Evolutionary conservation across 2,888 invertebrate genomes (phyloP), one percentile per base, ranked within the genome.

Genomic region (Acleris emargana): DNA sequence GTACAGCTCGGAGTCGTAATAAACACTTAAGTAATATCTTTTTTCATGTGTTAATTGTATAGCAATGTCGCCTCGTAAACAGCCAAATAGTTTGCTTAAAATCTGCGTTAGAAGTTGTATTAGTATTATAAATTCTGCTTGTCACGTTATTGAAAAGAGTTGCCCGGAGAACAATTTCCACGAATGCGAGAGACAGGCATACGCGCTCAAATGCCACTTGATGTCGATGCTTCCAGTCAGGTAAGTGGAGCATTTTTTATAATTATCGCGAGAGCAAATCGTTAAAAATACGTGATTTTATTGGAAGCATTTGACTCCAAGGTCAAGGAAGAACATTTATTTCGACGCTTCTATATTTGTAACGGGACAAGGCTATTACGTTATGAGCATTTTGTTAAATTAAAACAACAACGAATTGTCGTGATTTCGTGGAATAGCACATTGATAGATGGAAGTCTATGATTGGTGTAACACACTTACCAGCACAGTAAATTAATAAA

Each of bases 61-160:
- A 45, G 55, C 55, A 69, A 93, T 93, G 92, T 87, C 92, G 72
- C 93, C 93, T 72, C 85, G 79, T 72, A 92, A 87, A 78, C 88
- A 91, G 73, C 93, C 93, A 25, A 78, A 70, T 81, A 88, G 83
- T 76, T 83, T 93, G 69, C 88, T 86, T 71, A 84, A 83, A 77
- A 74, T 89, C 68, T 86, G 89, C 76, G 77, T 91, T 70, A 88
- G 83, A 81, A 87, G 77, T 80, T 83, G 87, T 72, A 84, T 93
- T 76, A 73, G 73, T 78, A 74, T 90, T 69, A 89, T 93, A 70
- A 90, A 91, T 84, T 84, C 83, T 32, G 87, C 88, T 79, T 90
- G 89, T 81, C 85, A 86, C 80, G 76, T 79, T 72, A 89, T 93
- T 69, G 90, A 90, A 80, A 89, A 84, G 72, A 82, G 75, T 76